A percentile compares a stretch with the other conserved stretches of the same genome.
These are phyloP conservation scores for Hybos culiciformis DNA, from an alignment of 2,888 invertebrate species.

Conservation along the genomic window DNA sequence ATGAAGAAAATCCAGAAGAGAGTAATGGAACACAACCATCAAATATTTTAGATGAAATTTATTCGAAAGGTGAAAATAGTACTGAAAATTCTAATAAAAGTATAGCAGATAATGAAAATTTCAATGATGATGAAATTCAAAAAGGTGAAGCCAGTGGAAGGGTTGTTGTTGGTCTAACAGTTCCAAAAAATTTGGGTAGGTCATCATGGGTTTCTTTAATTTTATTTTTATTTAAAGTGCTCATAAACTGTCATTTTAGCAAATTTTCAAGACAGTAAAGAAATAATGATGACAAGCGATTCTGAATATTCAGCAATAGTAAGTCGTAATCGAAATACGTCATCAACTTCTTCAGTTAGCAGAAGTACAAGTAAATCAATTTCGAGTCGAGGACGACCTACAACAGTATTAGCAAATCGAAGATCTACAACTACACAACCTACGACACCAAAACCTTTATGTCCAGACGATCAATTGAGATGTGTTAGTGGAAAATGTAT, in stretches of 20 bases:
- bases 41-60: constrained; percentile 22
- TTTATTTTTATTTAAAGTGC: not conserved
- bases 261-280: constrained; percentile 44
- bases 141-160: constrained; percentile 14
- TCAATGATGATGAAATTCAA: constrained; percentile 10
- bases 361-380: not conserved
- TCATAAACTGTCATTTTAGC: constrained; percentile 32
- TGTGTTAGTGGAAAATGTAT: constrained; percentile 52
- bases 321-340: not conserved
- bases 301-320: constrained; percentile 27
- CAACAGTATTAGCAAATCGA: constrained; percentile 15
- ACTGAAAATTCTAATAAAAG: not conserved
- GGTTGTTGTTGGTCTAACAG: constrained; percentile 6
- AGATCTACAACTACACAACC: constrained; percentile 15
- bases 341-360: constrained; percentile 1
- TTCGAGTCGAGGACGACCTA: too few species aligned
- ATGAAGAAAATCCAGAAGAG: constrained; percentile 21
- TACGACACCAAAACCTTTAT: constrained; percentile 33
- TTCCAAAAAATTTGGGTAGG: constrained; percentile 14
- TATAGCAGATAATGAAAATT: not conserved
- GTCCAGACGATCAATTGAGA: constrained; percentile 42
- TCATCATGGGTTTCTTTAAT: not conserved
- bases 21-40: constrained; percentile 18
- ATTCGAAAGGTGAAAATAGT: not conserved
- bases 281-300: constrained; percentile 47